Evolutionary conservation across 2,888 invertebrate species (phyloP).

Genomic region (Drosophila anceps): DNA sequence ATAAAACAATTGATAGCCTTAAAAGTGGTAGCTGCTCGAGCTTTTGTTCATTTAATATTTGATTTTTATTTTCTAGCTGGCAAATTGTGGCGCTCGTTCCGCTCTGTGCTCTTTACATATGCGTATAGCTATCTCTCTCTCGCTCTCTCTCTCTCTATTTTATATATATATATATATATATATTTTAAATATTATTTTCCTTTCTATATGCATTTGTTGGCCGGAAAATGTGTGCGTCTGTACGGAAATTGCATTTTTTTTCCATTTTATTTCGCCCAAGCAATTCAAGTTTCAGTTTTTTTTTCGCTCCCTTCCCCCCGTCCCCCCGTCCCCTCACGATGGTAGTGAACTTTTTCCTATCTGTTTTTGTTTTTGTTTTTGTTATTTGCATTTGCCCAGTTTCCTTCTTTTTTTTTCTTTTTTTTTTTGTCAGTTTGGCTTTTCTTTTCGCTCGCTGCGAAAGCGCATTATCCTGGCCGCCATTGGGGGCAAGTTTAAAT

Average conservation of each 20-base stretch:
- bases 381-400: constrained; percentile 44
- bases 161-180: constrained; percentile 29
- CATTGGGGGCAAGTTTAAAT: constrained; percentile 70
- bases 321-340: no score
- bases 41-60: constrained; percentile 13
- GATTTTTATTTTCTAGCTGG: constrained; percentile 25
- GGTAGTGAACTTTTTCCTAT: constrained; percentile 45
- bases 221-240: constrained; percentile 84
- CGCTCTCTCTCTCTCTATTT: no score
- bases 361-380: constrained; percentile 40
- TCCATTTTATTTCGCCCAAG: constrained; percentile 27
- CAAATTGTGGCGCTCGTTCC: constrained; percentile 5
- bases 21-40: neutral
- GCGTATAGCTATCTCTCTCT: constrained; percentile 28
- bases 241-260: constrained; percentile 82
- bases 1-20: neutral
- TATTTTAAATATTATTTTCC: constrained; percentile 42
- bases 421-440: constrained; percentile 34
- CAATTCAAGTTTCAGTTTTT: constrained; percentile 45
- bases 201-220: constrained; percentile 58
- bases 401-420: constrained; percentile 22
- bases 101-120: constrained; percentile 6
- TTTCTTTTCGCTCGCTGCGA: constrained; percentile 9
- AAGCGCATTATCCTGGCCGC: constrained; percentile 58
- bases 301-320: no score